Conservation (phyloP, 2,888 invertebrate genomes). For the Ellobium chinense region DNA sequence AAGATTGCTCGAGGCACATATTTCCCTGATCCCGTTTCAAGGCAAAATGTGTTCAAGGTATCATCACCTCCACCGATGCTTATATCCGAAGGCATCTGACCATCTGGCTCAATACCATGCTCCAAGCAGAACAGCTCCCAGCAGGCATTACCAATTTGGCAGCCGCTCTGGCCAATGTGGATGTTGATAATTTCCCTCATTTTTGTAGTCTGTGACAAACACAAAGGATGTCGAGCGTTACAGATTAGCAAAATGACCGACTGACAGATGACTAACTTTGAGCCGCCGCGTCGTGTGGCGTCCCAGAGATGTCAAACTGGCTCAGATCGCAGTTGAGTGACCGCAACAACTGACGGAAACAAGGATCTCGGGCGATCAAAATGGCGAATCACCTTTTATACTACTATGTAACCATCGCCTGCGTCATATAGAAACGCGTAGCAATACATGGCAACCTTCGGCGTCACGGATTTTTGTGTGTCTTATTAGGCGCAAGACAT, state of each 20-base stretch:
- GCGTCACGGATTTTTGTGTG: too few species aligned
- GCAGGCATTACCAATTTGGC: constrained; percentile 81
- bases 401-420: too few species aligned
- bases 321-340: not conserved
- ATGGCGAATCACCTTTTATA: too few species aligned
- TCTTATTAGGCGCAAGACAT: too few species aligned
- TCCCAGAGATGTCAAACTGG: not conserved
- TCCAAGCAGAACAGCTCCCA: constrained; percentile 82
- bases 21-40: constrained; percentile 95
- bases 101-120: constrained; percentile 81
- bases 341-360: not conserved
- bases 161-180: constrained; percentile 73
- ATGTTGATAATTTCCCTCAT: constrained; percentile 26
- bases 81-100: constrained; percentile 87
- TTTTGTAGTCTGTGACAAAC: not conserved
- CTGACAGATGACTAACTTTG: too few species aligned
- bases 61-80: constrained; percentile 85
- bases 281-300: too few species aligned
- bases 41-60: constrained; percentile 89
- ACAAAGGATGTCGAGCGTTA: not conserved
- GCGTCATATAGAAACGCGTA: too few species aligned
- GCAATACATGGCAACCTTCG: too few species aligned
- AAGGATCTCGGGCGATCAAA: too few species aligned
- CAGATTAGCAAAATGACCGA: not conserved
- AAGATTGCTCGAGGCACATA: constrained; percentile 95